Evolutionary conservation across 2,888 invertebrate species (phyloP), one percentile per base, ranked within the genome.

Genomic region (Tuberolachnus salignus): DNA sequence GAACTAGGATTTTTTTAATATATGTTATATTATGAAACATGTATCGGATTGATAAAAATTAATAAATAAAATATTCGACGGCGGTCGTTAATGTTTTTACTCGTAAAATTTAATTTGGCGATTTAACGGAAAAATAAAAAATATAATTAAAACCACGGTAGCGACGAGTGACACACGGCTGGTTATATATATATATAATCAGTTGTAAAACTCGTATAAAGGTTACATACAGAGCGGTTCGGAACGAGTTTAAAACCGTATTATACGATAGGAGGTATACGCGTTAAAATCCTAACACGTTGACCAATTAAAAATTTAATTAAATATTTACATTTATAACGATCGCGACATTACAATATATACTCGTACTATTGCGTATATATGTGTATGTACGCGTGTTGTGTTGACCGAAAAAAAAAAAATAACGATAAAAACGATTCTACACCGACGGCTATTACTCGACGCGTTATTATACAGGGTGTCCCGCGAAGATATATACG

Each of bases 221-320:
- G 72, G 72, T 63, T 61, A 64, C 53, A 64, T 34, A 64, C 72
- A 21, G 42, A 64, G 51, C 64, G 53, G 51, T 44, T 34, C 1
- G 42, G 23, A 53, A 74, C 73, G 73, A 53, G 73, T 74, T 74
- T 73, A 59, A 34, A 34, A 42, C n/a, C 21, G 34, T 34, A 34
- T 34, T 34, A 34, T 34, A 34, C 34, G 3, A 46, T 14, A n/a
- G n/a, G n/a, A n/a, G n/a, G n/a, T 66, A 46, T 23, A 44, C 44
- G 73, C 61, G 51, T 73, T 64, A n/a, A 63, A 64, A 64, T 74
- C 63, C 73, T 23, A 64, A 53, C 51, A 64, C 73, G 53, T n/a
- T n/a, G n/a, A 23, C 73, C 73, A 74, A 74, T 74, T 74, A 74
- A 64, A 74, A 74, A 64, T 64, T 63, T 64, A 74, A 74, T 74